Evolutionary conservation across 2,113 vertebrate genomes (phyloP).

Genomic region (Oenanthe oenanthe): DNA sequence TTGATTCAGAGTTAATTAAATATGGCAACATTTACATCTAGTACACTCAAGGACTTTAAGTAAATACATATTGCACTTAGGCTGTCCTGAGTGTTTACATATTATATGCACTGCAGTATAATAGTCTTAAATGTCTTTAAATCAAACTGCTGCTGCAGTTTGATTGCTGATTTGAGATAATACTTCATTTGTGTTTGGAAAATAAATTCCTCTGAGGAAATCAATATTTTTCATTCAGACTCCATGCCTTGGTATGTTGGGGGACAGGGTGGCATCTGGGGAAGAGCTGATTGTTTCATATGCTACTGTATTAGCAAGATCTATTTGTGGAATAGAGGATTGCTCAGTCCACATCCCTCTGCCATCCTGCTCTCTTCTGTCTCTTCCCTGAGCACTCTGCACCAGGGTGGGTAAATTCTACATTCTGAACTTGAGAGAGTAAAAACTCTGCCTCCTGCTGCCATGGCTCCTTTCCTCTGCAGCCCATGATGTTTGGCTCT

Average conservation of each 20-base stretch:
- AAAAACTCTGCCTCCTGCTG: neutral
- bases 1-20: neutral
- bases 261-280: neutral
- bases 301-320: neutral
- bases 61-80: neutral
- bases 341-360: neutral
- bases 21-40: neutral
- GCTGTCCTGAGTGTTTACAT: neutral
- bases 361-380: neutral
- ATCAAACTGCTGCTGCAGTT: neutral
- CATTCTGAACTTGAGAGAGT: neutral
- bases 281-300: neutral
- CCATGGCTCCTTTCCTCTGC: neutral
- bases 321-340: neutral
- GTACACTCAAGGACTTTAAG: neutral
- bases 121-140: neutral
- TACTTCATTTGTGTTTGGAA: neutral
- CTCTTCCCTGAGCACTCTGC: neutral
- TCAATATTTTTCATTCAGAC: constrained; percentile 21
- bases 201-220: constrained; percentile 11
- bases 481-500: neutral
- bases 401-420: neutral
- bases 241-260: neutral
- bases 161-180: constrained; percentile 16
- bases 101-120: neutral